These are phyloP conservation scores for Raja brachyura DNA, from an alignment of 2,113 vertebrate species.

Conservation along the genomic window DNA sequence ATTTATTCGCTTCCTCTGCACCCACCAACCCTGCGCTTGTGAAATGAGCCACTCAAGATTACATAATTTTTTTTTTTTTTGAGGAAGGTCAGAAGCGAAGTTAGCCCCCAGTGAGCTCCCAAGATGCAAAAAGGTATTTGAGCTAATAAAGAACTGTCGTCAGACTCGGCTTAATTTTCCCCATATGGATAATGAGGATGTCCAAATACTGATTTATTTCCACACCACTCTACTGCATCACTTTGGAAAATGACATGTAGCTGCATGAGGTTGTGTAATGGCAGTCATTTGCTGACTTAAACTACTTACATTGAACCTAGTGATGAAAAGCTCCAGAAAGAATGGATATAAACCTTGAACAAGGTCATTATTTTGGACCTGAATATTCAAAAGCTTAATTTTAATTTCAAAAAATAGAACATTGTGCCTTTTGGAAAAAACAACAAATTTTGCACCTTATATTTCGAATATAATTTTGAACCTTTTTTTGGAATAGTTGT, in stretches of 20 bases:
- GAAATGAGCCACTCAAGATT: neutral
- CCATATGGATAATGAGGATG: constrained; percentile 20
- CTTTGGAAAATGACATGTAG: neutral
- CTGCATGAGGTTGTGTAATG: neutral
- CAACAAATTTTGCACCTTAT: neutral
- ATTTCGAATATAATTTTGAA: neutral
- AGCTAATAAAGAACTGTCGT: neutral
- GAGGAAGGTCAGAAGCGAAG: neutral
- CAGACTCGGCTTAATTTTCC: neutral
- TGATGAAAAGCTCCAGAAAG: neutral
- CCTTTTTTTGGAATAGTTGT: neutral
- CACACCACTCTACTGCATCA: neutral
- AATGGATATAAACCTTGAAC: neutral
- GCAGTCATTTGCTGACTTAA: neutral
- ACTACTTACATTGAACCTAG: neutral
- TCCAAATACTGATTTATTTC: constrained; percentile 34
- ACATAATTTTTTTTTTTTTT: neutral
- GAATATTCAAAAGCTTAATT: neutral
- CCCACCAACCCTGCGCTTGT: neutral
- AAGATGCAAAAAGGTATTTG: neutral
- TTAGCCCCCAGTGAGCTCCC: neutral
- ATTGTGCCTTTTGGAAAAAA: too few relatives aligned
- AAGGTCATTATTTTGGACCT: neutral
- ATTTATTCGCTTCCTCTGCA: neutral
- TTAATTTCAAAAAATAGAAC: neutral